Evolutionary conservation across 2,113 vertebrate genomes (phyloP).

Genomic region (Clarias macrocephalus): DNA sequence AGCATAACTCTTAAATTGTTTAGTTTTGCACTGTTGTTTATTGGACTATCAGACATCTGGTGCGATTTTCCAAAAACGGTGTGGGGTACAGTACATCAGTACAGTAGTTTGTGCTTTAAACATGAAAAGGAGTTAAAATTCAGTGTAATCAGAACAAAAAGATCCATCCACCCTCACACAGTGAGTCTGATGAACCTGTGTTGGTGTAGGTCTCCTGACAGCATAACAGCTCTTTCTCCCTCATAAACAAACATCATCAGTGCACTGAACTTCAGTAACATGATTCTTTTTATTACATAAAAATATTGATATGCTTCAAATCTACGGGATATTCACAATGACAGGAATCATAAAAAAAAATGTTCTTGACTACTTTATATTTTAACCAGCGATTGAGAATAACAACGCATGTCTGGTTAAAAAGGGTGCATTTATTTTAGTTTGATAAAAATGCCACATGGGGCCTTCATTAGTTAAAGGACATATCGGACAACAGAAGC

Average conservation of each 20-base stretch:
- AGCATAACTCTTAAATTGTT: not conserved
- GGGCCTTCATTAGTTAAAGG: slow-evolving; percentile 1
- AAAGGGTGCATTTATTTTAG: not conserved
- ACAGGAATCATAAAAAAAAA: not conserved
- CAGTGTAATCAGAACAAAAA: not conserved
- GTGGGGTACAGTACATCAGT: not conserved
- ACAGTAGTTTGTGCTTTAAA: slow-evolving; percentile 6
- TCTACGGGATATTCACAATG: not conserved
- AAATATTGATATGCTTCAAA: slow-evolving; percentile 13
- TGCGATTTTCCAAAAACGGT: not conserved
- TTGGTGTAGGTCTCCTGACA: slow-evolving; percentile 44
- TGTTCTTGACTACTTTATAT: not conserved
- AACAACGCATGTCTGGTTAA: not conserved
- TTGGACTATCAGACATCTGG: slow-evolving; percentile 17
- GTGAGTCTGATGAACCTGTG: slow-evolving; percentile 33
- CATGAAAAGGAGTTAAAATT: slow-evolving; percentile 2
- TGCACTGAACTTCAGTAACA: slow-evolving; percentile 28
- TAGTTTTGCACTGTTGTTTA: not conserved
- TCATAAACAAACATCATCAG: slow-evolving; percentile 37
- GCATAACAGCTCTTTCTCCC: slow-evolving; percentile 18
- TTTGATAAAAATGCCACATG: not conserved
- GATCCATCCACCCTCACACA: slow-evolving; percentile 37
- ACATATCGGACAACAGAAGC: not conserved
- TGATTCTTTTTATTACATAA: slow-evolving; percentile 21
- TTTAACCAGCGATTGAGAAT: not conserved